Percentiles rank a stretch among this genome's conserved stretches.
phyloP scores from a whole-genome alignment of 2,888 invertebrate genomes.

The Calameuta pallipes region DNA sequence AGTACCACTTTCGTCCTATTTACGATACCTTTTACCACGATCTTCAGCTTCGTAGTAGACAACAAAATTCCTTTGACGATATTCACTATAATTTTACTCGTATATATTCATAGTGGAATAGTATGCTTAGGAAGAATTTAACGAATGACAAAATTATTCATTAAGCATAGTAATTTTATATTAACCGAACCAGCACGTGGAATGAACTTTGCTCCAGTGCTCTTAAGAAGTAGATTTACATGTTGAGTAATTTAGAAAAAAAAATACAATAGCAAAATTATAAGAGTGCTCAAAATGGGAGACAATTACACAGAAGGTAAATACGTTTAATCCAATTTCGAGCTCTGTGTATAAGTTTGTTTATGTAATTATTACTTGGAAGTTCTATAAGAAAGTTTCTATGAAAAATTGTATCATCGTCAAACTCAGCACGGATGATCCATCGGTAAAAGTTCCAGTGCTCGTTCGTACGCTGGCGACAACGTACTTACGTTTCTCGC shows the following conservation, averaged over 20 bases:
- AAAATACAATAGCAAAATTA: not conserved
- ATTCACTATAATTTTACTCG: too few relatives aligned
- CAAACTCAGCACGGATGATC: not conserved
- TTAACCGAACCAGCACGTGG: too few relatives aligned
- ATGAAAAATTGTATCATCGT: not conserved
- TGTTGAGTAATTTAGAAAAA: too few relatives aligned
- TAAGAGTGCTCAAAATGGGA: not conserved
- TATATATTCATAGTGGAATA: not conserved
- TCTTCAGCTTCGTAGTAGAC: too few relatives aligned
- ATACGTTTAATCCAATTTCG: not conserved
- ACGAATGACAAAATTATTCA: too few relatives aligned
- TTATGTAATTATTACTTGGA: not conserved
- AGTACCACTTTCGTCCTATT: not conserved
- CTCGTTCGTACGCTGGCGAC: conserved; percentile 11
- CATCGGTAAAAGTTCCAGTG: not conserved
- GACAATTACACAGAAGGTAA: not conserved
- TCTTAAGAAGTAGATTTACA: too few relatives aligned
- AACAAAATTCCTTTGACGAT: not conserved
- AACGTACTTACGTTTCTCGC: conserved; percentile 13
- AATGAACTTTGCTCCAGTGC: too few relatives aligned
- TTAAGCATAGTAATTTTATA: too few relatives aligned
- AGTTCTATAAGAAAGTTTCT: not conserved
- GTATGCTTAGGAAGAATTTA: not conserved
- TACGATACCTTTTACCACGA: not conserved
- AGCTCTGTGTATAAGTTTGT: not conserved